These are phyloP conservation scores for Podarcis cretensis DNA, from an alignment of 2,113 vertebrate species.

Conservation along the genomic window DNA sequence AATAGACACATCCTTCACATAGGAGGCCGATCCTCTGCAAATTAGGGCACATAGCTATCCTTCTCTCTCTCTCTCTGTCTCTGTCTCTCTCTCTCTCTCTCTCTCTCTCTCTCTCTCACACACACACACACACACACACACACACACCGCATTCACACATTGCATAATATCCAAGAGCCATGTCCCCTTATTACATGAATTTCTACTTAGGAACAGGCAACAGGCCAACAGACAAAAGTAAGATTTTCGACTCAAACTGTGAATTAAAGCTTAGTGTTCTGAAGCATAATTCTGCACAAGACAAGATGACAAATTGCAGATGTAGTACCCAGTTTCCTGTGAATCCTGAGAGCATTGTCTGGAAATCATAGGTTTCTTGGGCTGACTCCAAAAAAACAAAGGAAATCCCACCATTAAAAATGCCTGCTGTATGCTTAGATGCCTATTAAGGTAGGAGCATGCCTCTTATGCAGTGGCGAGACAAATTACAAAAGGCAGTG, in stretches of 20 bases:
- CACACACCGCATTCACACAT: neutral
- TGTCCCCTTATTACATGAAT: neutral
- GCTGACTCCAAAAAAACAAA: neutral
- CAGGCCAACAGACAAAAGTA: neutral
- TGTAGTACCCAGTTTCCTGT: neutral
- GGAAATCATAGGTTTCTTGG: neutral
- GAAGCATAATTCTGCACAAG: neutral
- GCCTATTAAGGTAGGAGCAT: neutral
- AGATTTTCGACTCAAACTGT: neutral
- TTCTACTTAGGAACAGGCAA: neutral
- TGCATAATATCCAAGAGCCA: neutral
- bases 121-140: too few relatives aligned
- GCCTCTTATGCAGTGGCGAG: neutral
- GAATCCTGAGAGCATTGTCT: neutral
- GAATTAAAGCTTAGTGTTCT: neutral
- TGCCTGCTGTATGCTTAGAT: neutral
- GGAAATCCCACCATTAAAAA: neutral
- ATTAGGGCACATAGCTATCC: too few relatives aligned
- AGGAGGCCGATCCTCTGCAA: too few relatives aligned
- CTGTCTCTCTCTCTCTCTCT: too few relatives aligned
- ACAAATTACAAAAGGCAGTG: constrained; percentile 4
- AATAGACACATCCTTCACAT: too few relatives aligned
- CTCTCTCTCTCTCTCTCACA: too few relatives aligned
- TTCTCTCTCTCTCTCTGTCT: too few relatives aligned
- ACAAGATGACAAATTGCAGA: neutral